Conservation (phyloP, 2,113 vertebrate genomes). For the Astatoreochromis straeleni region DNA sequence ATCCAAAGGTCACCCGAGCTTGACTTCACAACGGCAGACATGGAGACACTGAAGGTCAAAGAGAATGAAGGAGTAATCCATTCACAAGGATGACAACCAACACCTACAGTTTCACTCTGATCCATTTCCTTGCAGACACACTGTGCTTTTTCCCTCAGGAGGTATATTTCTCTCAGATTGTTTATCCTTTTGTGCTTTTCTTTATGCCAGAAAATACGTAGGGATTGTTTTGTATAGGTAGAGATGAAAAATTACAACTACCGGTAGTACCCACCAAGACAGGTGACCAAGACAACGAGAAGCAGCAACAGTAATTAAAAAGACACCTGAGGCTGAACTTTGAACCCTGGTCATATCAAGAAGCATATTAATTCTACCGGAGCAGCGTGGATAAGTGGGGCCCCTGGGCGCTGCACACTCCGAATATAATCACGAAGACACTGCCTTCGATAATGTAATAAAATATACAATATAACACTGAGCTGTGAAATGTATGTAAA, state of each 20-base stretch:
- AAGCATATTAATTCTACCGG: slow-evolving; percentile 22
- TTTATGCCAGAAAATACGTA: neutral
- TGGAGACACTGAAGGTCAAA: slow-evolving; percentile 59
- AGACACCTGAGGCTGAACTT: slow-evolving; percentile 11
- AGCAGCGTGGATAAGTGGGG: slow-evolving; percentile 28
- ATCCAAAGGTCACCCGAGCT: slow-evolving; percentile 56
- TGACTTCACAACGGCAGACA: slow-evolving; percentile 28
- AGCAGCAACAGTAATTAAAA: neutral
- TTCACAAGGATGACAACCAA: slow-evolving; percentile 44
- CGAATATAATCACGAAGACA: slow-evolving; percentile 9
- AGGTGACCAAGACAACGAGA: neutral
- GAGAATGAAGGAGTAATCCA: slow-evolving; percentile 44
- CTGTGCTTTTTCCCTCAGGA: neutral
- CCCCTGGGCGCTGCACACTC: neutral
- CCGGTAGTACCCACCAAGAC: neutral
- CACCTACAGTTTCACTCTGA: slow-evolving; percentile 9
- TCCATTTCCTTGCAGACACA: neutral
- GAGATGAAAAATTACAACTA: neutral
- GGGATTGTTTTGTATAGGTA: neutral
- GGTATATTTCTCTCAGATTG: neutral
- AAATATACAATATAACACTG: neutral
- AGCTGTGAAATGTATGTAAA: slow-evolving; percentile 11
- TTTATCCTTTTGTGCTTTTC: neutral
- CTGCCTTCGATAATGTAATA: neutral
- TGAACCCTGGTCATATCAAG: slow-evolving; percentile 29